phyloP scores from a whole-genome alignment of 2,113 vertebrate species.

The Ptilorrhoa leucosticta region DNA sequence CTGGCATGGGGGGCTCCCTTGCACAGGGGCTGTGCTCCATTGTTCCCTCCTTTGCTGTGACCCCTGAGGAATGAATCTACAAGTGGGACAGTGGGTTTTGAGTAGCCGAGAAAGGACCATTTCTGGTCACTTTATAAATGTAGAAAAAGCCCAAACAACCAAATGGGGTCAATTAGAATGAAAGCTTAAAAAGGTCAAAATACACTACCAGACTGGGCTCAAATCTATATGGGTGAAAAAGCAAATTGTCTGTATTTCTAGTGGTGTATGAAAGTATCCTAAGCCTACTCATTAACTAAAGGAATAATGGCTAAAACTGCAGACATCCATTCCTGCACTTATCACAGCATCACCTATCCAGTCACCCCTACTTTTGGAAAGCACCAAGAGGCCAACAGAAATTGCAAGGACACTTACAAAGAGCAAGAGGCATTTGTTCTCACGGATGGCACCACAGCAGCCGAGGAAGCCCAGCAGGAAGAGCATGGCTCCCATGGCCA shows the following conservation, averaged over 20 bases:
- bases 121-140: neutral
- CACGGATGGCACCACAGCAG: conserved; percentile 90
- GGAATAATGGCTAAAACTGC: neutral
- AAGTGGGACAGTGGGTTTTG: neutral
- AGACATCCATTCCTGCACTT: neutral
- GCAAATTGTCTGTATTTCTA: neutral
- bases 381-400: neutral
- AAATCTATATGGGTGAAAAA: neutral
- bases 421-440: conserved; percentile 91
- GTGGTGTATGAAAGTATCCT: neutral
- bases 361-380: neutral
- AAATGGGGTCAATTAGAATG: neutral
- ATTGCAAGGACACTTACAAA: conserved; percentile 78
- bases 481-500: conserved; percentile 89
- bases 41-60: neutral
- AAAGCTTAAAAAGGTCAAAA: neutral
- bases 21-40: neutral
- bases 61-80: neutral
- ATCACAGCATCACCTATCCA: neutral
- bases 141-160: neutral
- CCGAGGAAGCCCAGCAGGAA: conserved; percentile 93
- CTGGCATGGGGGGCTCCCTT: neutral
- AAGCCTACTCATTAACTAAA: neutral
- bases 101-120: accelerated
- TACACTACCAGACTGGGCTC: neutral